Conservation (phyloP, 2,113 vertebrate species). For the Odontophorus gujanensis region DNA sequence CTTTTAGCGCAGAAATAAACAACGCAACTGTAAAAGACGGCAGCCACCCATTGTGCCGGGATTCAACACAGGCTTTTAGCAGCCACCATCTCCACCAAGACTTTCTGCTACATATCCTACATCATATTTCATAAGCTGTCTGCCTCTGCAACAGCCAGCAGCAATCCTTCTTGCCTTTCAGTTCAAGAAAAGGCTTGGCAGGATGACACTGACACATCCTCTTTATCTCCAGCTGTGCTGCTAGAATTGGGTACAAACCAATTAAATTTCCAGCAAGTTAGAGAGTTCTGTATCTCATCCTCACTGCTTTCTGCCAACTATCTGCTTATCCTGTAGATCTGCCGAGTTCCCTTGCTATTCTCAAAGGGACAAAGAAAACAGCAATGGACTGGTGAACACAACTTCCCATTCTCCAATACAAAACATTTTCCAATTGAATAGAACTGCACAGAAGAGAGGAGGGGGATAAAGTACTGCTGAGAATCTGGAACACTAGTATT, state of each 20-base stretch:
- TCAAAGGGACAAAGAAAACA: neutral
- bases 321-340: neutral
- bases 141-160: neutral
- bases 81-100: neutral
- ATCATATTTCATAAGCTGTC: neutral
- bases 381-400: neutral
- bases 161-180: neutral
- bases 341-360: neutral
- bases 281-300: neutral
- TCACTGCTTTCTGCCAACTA: neutral
- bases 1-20: neutral
- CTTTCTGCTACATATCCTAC: neutral
- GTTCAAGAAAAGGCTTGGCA: neutral
- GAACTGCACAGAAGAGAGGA: neutral
- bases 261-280: neutral
- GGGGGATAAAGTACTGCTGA: neutral
- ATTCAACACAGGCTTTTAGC: neutral
- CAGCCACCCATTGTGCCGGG: neutral
- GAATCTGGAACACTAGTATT: neutral
- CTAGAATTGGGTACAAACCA: neutral
- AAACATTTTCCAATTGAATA: neutral
- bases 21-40: neutral
- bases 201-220: neutral
- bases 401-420: neutral
- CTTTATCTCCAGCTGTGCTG: constrained; percentile 18